A percentile compares a stretch with the other conserved stretches of the same genome.
Conservation (phyloP, 2,113 vertebrate genomes). For the Orientallactaga bullata region DNA sequence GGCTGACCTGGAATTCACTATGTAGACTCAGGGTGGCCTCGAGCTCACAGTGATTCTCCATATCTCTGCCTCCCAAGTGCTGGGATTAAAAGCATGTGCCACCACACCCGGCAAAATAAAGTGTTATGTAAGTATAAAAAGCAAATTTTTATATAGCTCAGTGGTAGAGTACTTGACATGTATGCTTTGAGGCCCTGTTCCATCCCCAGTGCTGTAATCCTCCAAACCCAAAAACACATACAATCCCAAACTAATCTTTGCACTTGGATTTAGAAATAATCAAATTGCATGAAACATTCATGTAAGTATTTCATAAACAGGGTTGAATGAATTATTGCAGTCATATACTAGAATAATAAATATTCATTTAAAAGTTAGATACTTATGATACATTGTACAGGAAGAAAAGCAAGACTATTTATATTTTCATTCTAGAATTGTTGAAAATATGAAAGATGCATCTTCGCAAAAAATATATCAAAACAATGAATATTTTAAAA, state of each 20-base stretch:
- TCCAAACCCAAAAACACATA: background rate
- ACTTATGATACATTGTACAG: constrained; percentile 24
- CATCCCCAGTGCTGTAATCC: background rate
- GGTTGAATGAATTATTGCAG: background rate
- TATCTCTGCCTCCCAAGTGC: too few relatives aligned
- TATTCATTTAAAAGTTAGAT: constrained; percentile 26
- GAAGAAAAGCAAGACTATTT: background rate
- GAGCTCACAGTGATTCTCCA: too few relatives aligned
- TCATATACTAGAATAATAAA: background rate
- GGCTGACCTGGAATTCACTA: too few relatives aligned
- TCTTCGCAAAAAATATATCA: background rate
- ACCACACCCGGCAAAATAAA: background rate
- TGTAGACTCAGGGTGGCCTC: too few relatives aligned
- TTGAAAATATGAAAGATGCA: constrained; percentile 26
- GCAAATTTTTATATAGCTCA: background rate
- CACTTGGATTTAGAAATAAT: constrained; percentile 54
- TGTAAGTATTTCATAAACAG: constrained; percentile 45
- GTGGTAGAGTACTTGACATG: background rate
- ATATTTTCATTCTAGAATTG: constrained; percentile 30
- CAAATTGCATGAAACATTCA: background rate
- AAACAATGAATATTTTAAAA: constrained; percentile 41
- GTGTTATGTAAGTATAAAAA: background rate
- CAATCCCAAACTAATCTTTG: background rate
- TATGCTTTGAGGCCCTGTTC: background rate
- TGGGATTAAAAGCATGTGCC: too few relatives aligned